Percentiles rank a stretch among this genome's conserved stretches.
phyloP scores from a whole-genome alignment of 2,113 vertebrate species.

The Perca fluviatilis region DNA sequence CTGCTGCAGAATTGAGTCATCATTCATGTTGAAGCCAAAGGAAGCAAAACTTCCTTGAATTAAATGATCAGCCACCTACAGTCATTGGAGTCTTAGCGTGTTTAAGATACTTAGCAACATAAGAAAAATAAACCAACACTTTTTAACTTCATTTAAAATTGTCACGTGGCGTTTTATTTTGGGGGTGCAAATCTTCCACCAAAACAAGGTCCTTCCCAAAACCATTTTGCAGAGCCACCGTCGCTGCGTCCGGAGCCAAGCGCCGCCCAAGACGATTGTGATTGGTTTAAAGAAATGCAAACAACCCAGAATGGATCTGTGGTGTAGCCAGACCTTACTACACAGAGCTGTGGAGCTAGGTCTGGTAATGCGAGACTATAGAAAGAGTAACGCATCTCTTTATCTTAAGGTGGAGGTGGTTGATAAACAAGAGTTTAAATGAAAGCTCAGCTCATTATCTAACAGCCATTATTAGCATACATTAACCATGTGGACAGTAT shows the following conservation, averaged over 20 bases:
- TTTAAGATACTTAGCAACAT: background rate
- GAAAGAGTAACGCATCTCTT: background rate
- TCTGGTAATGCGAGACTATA: no score
- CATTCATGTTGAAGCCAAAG: background rate
- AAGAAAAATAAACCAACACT: background rate
- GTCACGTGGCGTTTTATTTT: no score
- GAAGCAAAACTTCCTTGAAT: background rate
- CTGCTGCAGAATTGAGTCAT: background rate
- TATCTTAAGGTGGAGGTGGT: background rate
- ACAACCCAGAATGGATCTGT: no score
- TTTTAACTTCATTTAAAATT: no score
- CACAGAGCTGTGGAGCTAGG: no score
- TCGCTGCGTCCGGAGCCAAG: no score
- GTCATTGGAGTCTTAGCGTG: background rate
- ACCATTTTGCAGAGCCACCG: no score
- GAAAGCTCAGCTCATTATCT: slow-evolving; percentile 11
- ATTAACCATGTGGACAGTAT: background rate
- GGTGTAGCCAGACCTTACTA: no score
- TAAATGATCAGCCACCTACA: background rate
- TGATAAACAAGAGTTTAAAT: background rate
- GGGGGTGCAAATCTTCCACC: no score
- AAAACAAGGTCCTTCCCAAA: no score
- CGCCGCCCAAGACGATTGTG: no score
- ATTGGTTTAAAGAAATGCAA: no score
- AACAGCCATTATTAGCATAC: background rate